Evolutionary conservation across 1,140 invertebrate genomes (phyloP), one percentile per base, ranked within the genome.

Genomic region (Drosophila neocordata): DNA sequence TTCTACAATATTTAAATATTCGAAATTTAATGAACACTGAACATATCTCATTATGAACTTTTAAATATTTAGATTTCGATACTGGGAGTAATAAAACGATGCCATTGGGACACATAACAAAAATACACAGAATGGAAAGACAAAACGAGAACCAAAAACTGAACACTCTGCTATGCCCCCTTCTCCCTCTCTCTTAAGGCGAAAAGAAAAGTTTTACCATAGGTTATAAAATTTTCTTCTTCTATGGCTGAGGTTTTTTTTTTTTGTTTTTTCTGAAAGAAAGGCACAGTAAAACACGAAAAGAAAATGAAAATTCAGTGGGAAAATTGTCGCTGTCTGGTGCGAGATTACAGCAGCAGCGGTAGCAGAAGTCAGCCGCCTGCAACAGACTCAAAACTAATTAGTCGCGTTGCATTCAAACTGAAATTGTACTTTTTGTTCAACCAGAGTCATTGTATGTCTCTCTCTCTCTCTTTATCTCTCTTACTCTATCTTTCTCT

Each of bases 241-340:
- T 82, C 87, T 87, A 73, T 85, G 61, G 24, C 44, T 68, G 48
- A 55, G 59, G 52, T 65, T 15, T 62, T 53, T 61, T 58, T 81
- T 79, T 74, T 80, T 65, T 13, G 12, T 13, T 41, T 12, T 77
- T 85, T 85, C 68, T 31, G 81, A 63, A 66, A 34, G 61, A 69
- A 66, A 65, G 62, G 65, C 52, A 55, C 0, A 31, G 27, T 5
- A 73, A 34, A 15, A 18, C 38, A 61, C 31, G 57, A 37, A 61
- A 61, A 20, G 41, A 31, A 41, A 69, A 55, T 13, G 83, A 87
- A 87, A 87, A 87, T 72, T 68, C 78, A 76, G 82, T 87, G 82
- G 79, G 82, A 87, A 87, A 87, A 88, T 82, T 87, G 83, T 87
- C 83, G 81, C 73, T 78, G 77, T 77, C 79, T 77, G 67, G 60